These are phyloP conservation scores for Eumeta japonica DNA, from an alignment of 1,140 invertebrate genomes.

Conservation along the genomic window DNA sequence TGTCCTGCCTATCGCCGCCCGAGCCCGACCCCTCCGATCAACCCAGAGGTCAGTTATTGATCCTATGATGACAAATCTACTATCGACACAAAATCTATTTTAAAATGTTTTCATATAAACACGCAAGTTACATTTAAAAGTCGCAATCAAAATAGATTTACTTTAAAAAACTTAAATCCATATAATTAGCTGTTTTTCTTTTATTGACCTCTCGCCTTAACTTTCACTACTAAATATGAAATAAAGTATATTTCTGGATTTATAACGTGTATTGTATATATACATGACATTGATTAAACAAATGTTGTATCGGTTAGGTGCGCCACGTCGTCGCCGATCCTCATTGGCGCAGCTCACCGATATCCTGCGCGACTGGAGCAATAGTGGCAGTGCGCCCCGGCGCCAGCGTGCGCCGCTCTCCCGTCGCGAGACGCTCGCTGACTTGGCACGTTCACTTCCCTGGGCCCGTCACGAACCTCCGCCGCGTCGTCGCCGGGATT, in stretches of 20 bases:
- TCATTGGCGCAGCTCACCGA: constrained; percentile 85
- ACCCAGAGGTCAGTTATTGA: constrained; percentile 30
- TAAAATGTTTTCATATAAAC: too few species aligned
- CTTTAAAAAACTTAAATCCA: too few species aligned
- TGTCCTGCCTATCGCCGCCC: constrained; percentile 78
- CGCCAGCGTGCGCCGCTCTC: constrained; percentile 69
- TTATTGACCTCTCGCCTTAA: too few species aligned
- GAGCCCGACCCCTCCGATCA: constrained; percentile 67
- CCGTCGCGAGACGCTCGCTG: constrained; percentile 80
- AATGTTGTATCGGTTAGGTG: constrained; percentile 37
- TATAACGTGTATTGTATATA: too few species aligned
- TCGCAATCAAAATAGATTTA: too few species aligned
- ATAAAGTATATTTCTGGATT: too few species aligned
- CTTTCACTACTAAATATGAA: too few species aligned
- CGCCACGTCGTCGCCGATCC: constrained; percentile 71
- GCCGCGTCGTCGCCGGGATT: constrained; percentile 71
- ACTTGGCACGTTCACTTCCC: constrained; percentile 73
- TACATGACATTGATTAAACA: too few species aligned
- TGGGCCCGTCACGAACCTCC: constrained; percentile 66
- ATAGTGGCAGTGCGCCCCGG: constrained; percentile 63
- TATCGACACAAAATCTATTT: not conserved
- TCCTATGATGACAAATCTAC: not conserved
- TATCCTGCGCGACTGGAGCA: constrained; percentile 82
- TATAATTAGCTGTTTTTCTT: too few species aligned
- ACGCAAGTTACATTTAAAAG: too few species aligned